Evolutionary conservation across 2,797 vertebrate species (phyloP).

Genomic region (Siniperca undulata): DNA sequence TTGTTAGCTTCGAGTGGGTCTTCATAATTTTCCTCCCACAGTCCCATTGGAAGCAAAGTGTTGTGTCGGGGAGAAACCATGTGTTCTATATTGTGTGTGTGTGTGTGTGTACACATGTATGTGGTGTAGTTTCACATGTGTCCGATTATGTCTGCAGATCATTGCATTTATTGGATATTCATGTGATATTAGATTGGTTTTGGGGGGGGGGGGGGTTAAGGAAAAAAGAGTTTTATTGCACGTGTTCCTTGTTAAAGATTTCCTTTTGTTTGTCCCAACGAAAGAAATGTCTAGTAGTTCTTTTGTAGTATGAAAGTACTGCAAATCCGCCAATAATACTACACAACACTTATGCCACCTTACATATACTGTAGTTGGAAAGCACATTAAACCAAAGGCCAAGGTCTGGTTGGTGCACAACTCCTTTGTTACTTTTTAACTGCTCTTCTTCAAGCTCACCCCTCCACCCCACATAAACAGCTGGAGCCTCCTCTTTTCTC

Average conservation of each 20-base stretch:
- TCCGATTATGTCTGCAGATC: neutral
- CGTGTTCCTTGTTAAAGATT: neutral
- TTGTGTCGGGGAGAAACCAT: neutral
- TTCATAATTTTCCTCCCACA: neutral
- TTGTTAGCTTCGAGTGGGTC: neutral
- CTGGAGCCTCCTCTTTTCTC: constrained; percentile 36
- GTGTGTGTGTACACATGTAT: neutral
- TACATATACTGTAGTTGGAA: neutral
- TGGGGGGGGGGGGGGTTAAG: no score
- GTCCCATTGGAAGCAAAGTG: neutral
- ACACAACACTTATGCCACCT: neutral
- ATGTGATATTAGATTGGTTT: neutral
- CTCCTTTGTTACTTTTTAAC: constrained; percentile 29
- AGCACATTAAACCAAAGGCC: constrained; percentile 14
- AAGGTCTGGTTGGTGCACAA: neutral
- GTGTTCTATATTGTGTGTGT: no score
- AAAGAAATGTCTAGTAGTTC: neutral
- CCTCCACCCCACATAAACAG: constrained; percentile 50
- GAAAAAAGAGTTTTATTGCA: neutral
- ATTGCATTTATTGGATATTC: neutral
- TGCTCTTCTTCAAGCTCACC: constrained; percentile 28
- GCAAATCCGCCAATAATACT: neutral
- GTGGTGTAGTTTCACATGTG: no score
- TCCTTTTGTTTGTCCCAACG: neutral
- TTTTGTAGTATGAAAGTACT: no score